Conservation (phyloP, 2,797 vertebrate genomes). For the Dallia pectoralis region DNA sequence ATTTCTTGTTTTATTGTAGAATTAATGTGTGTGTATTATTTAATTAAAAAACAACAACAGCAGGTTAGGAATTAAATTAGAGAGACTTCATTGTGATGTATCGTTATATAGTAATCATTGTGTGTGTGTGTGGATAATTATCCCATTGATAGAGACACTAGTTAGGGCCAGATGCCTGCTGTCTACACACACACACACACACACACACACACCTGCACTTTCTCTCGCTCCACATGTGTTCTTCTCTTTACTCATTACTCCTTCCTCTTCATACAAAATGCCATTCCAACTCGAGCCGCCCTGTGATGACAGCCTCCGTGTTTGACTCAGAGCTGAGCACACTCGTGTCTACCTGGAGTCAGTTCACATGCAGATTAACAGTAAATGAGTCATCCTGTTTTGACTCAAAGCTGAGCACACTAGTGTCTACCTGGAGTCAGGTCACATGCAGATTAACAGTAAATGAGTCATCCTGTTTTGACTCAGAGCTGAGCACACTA, state of each 20-base stretch:
- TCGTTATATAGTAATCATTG: neutral
- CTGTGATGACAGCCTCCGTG: neutral
- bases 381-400: too few relatives aligned
- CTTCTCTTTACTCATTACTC: neutral
- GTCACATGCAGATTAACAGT: neutral
- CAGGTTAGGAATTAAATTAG: too few relatives aligned
- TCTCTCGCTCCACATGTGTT: neutral
- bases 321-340: neutral
- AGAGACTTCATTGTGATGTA: neutral
- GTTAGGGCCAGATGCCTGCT: neutral
- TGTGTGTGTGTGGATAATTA: neutral
- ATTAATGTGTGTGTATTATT: neutral
- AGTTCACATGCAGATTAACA: neutral
- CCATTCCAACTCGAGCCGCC: neutral
- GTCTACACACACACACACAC: neutral
- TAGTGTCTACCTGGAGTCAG: neutral
- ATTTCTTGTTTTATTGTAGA: neutral
- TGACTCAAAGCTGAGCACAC: neutral
- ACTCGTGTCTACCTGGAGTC: neutral
- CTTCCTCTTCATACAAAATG: neutral
- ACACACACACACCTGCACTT: neutral
- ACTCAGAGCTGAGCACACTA: neutral
- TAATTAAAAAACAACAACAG: neutral
- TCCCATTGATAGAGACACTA: constrained; percentile 6
- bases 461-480: too few relatives aligned